phyloP scores from a whole-genome alignment of 2,888 invertebrate genomes.

The Corbicula japonica region DNA sequence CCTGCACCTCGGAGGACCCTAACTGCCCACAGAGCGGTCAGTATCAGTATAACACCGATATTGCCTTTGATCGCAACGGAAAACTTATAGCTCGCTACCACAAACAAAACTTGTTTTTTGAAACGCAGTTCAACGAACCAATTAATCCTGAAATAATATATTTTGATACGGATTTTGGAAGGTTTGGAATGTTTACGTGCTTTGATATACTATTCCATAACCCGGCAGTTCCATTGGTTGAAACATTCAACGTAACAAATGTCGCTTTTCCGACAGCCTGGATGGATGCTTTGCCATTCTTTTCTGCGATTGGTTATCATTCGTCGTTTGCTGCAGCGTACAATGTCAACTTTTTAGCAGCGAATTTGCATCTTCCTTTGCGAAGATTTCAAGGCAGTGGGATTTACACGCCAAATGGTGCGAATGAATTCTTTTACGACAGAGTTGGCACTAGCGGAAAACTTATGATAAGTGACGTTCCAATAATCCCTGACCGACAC shows the following conservation, averaged over 20 bases:
- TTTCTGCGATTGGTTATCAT: too few species aligned
- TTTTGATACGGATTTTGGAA: constrained; percentile 80
- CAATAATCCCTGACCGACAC: too few species aligned
- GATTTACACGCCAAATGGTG: constrained; percentile 89
- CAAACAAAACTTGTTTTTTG: too few species aligned
- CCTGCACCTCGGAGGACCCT: neutral
- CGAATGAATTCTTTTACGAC: constrained; percentile 62
- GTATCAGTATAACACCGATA: constrained; percentile 91
- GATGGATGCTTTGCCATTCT: constrained; percentile 92
- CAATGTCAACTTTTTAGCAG: constrained; percentile 90
- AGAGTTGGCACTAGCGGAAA: constrained; percentile 39
- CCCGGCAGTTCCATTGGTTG: constrained; percentile 89
- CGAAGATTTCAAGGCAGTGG: constrained; percentile 90
- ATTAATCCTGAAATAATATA: constrained; percentile 49
- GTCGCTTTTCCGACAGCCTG: constrained; percentile 91
- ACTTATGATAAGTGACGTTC: constrained; percentile 68
- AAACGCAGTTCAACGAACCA: constrained; percentile 84
- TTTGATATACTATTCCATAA: constrained; percentile 93
- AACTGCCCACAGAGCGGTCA: constrained; percentile 74
- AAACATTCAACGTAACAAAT: constrained; percentile 85
- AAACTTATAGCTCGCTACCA: too few species aligned
- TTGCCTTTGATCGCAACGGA: too few species aligned
- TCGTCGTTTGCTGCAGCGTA: too few species aligned
- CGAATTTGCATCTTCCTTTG: constrained; percentile 91
- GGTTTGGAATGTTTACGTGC: constrained; percentile 91